Evolutionary conservation across 2,888 invertebrate genomes (phyloP), one percentile per base, ranked within the genome.

Genomic region (Lasioglossum calceatum): DNA sequence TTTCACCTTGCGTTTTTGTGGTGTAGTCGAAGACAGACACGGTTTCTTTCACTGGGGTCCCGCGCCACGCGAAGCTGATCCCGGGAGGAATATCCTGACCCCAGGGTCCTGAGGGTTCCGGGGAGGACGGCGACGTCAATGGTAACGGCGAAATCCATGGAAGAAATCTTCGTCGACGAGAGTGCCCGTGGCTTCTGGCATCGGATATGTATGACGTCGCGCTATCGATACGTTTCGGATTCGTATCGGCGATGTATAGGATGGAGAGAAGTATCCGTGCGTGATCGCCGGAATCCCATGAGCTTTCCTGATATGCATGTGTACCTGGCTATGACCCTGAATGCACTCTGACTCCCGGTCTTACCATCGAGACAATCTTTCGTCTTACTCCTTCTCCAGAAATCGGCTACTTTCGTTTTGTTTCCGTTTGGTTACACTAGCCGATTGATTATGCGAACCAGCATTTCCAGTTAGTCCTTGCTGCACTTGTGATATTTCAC

Each of bases 181-280:
- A 77, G 77, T 80, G 84, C 90, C 89, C 89, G 89, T 83, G 90
- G 89, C 88, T 88, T 84, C 85, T 85, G 90, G 88, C 92, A 93
- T 93, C 91, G 90, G 92, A 91, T 93, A 93, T 93, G 93, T 93
- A 93, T 93, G 93, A 93, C 93, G 87, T 92, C 92, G 90, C 88
- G 90, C 90, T 88, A 90, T 90, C 92, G 92, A 93, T 93, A 93
- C 91, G 92, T 93, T 93, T 92, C 90, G 89, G 88, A 92, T 91
- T 92, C 90, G 89, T 84, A 85, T 89, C 87, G 90, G 76, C 92
- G 90, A 93, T 93, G 92, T 93, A 93, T 93, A 91, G 91, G 88
- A 92, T 91, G 91, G 90, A 61, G 80, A 58, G 77, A 77, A 77
- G 89, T 92, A 92, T 89, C 91, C 93, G 92, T 93, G 93, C 91